phyloP scores from a whole-genome alignment of 2,113 vertebrate genomes.

The Emydocephalus ijimae region DNA sequence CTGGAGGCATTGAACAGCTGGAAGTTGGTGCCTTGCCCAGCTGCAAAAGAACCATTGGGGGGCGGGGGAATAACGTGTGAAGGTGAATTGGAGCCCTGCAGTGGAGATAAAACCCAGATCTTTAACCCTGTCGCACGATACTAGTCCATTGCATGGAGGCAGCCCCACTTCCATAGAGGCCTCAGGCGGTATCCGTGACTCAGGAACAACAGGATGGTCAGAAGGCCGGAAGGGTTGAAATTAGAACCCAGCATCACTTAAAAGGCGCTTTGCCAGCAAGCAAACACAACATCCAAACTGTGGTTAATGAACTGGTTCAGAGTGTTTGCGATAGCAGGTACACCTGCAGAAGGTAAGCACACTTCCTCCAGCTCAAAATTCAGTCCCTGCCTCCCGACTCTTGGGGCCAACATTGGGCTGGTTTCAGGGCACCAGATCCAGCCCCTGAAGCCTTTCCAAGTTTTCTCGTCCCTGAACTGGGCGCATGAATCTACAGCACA shows the following conservation, averaged over 20 bases:
- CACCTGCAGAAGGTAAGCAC: not conserved
- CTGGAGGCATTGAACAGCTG: not conserved
- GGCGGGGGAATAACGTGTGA: not conserved
- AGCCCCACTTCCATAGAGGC: not conserved
- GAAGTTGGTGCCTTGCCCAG: not conserved
- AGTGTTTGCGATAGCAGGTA: not conserved
- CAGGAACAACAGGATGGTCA: not conserved
- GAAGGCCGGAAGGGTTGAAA: not conserved
- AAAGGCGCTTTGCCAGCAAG: not conserved
- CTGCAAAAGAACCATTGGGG: not conserved
- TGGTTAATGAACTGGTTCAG: not conserved
- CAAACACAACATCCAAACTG: not conserved
- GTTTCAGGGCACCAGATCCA: not conserved
- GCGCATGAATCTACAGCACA: not conserved
- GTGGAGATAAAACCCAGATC: not conserved
- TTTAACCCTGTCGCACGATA: not conserved
- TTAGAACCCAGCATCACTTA: not conserved
- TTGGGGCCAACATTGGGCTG: not conserved
- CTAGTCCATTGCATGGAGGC: not conserved
- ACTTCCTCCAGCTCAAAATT: not conserved
- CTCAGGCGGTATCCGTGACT: not conserved
- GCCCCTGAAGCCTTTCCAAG: not conserved
- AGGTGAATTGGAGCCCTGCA: not conserved
- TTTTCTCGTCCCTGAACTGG: not conserved
- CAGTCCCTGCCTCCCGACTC: fast-evolving